Conservation (phyloP, 2,888 invertebrate genomes). For the Rhimphoctona megacephalus region DNA sequence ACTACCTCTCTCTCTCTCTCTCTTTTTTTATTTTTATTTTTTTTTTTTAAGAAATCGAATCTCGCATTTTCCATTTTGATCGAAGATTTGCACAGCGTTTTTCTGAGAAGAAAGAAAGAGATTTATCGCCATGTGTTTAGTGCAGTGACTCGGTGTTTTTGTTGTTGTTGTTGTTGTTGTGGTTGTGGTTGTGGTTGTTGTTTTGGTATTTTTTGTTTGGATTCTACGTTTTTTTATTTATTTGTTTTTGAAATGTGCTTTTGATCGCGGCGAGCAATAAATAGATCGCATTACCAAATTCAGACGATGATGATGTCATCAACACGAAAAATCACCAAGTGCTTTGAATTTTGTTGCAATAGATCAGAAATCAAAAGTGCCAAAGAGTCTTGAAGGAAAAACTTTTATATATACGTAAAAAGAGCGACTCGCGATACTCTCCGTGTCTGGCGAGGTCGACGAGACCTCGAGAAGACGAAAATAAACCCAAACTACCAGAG, state of each 20-base stretch:
- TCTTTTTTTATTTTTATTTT: neutral
- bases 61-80: neutral
- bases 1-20: neutral
- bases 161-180: too few species aligned
- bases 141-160: slow-evolving; percentile 18
- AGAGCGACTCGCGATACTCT: slow-evolving; percentile 50
- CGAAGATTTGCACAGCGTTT: neutral
- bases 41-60: neutral
- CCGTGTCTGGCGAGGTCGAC: slow-evolving; percentile 67
- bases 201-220: neutral
- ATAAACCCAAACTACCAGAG: slow-evolving; percentile 64
- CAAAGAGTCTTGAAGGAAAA: slow-evolving; percentile 25
- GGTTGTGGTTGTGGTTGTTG: too few species aligned
- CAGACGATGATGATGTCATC: slow-evolving; percentile 26
- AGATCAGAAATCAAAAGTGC: slow-evolving; percentile 17
- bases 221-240: neutral
- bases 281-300: slow-evolving; percentile 11
- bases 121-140: neutral
- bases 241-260: neutral
- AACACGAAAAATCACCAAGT: slow-evolving; percentile 1
- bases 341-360: slow-evolving; percentile 25
- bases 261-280: neutral
- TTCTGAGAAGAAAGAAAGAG: neutral
- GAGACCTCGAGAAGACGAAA: slow-evolving; percentile 72
- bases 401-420: slow-evolving; percentile 23